Base-by-base conservation (phyloP, 2,888 invertebrate species). In the Cheilosia soror region DNA sequence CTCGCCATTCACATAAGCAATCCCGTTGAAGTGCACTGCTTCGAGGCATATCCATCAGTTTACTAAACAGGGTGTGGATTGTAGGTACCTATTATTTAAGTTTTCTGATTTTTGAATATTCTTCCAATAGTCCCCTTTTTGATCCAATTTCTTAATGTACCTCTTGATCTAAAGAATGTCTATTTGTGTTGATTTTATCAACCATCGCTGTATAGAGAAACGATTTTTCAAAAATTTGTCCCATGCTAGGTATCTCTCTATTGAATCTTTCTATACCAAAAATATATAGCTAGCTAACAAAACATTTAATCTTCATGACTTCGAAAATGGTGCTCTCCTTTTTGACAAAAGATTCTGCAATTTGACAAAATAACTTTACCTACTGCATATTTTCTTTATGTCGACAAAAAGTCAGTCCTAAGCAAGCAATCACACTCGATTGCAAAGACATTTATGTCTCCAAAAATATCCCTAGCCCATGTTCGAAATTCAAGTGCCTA, bases 381-480 rank as follows among this genome's bases (percentile, higher is more conserved):
- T 13, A 44, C 40, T 27, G 6, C 13, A 29, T 13, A 31, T 33
- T 25, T 25, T 1, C 5, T 6, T 5, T 33, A 11, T 7, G 2
- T 11, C 5, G 31, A 65, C 13, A 44, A 47, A 13, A 7, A 15
- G 15, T 31, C 29, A 15, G 11, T 47, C 69, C 55, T 44, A 58
- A 69, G 37, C 4, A 69, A 69, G 69, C 69, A 69, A 27, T 58
- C 44, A 6, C 13, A 15, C n/a, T 29, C 29, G 13, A 11, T 37
- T 2, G 6, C n/a, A 5, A 40, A n/a, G n/a, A n/a, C 0, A 37
- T 7, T 20, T 2, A 7, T 7, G 55, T 55, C 20, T 44, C 33
- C 11, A 60, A 66, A 66, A 51, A 40, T 53, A 44, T 60, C 37
- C 49, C 11, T 37, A 11, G 9, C 20, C 20, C 20, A 1, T 20